These are phyloP conservation scores for Mamestra configurata DNA, from an alignment of 1,140 invertebrate species.

Conservation along the genomic window DNA sequence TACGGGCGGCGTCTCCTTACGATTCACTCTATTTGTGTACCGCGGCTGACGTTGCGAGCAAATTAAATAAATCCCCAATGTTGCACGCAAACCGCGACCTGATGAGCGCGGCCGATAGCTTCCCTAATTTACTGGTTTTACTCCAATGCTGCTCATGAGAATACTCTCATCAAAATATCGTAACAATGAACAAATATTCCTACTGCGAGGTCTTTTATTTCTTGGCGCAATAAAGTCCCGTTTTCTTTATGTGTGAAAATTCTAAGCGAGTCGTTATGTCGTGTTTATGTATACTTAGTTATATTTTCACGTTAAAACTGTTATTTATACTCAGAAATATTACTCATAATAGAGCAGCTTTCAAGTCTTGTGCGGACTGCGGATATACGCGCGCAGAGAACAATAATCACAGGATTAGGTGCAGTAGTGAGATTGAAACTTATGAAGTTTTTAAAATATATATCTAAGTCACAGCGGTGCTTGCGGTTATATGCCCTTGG, in stretches of 20 bases:
- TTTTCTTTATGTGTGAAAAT: no score
- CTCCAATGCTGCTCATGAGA: slow-evolving; percentile 1
- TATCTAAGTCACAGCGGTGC: not conserved
- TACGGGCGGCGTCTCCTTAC: slow-evolving; percentile 36
- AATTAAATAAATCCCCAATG: slow-evolving; percentile 64
- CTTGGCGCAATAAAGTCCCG: no score
- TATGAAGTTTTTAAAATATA: not conserved
- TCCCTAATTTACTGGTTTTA: slow-evolving; percentile 14
- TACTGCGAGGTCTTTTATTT: no score
- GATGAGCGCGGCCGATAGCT: slow-evolving; percentile 42
- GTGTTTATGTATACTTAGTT: no score
- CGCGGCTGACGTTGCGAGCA: slow-evolving; percentile 45
- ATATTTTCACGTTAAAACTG: not conserved
- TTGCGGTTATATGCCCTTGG: slow-evolving; percentile 39
- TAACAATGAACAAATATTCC: not conserved
- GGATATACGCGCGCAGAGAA: not conserved
- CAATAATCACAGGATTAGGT: not conserved
- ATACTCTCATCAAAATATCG: slow-evolving; percentile 21
- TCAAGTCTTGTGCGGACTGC: no score
- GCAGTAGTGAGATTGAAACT: not conserved
- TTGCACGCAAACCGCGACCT: slow-evolving; percentile 55
- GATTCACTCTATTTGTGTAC: slow-evolving; percentile 47
- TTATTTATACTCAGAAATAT: not conserved
- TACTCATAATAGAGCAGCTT: not conserved
- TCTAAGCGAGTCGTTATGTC: no score